Conservation (phyloP, 2,888 invertebrate genomes). For the Eristalis tenax region DNA sequence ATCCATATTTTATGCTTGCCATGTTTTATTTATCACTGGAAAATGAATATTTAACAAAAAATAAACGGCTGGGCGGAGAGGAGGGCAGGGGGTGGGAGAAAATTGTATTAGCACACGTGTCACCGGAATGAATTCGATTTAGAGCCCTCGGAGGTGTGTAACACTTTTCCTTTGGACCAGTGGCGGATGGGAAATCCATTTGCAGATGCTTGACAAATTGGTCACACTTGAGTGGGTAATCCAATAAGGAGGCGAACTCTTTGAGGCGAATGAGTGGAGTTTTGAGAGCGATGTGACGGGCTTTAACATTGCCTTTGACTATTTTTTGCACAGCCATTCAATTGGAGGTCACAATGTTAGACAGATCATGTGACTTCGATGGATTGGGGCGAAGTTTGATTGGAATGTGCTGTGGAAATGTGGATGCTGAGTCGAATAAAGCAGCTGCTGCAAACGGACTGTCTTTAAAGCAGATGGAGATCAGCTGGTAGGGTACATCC, state of each 20-base stretch:
- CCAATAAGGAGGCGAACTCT: not conserved
- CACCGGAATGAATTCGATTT: slow-evolving; percentile 15
- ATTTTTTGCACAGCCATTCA: too few species aligned
- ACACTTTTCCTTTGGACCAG: not conserved
- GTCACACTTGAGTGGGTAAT: not conserved
- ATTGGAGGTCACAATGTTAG: too few species aligned
- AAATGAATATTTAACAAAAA: slow-evolving; percentile 46
- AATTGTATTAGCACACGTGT: slow-evolving; percentile 38
- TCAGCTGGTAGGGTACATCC: too few species aligned
- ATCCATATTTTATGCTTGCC: slow-evolving; percentile 53
- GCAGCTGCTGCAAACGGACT: too few species aligned
- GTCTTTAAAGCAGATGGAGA: too few species aligned
- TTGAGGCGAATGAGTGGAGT: not conserved
- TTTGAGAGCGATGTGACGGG: not conserved
- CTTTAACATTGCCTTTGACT: not conserved
- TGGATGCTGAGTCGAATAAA: too few species aligned
- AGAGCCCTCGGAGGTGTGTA: not conserved
- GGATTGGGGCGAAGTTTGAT: too few species aligned
- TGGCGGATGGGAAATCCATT: not conserved
- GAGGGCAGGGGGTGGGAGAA: not conserved
- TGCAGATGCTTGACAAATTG: not conserved
- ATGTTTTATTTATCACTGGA: slow-evolving; percentile 52
- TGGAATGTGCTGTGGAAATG: too few species aligned
- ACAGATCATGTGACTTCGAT: too few species aligned
- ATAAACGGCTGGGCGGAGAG: not conserved